A percentile compares a stretch with the other conserved stretches of the same genome.
Evolutionary conservation across 2,113 vertebrate species (phyloP).

Genomic region (Ardeotis arabs): DNA sequence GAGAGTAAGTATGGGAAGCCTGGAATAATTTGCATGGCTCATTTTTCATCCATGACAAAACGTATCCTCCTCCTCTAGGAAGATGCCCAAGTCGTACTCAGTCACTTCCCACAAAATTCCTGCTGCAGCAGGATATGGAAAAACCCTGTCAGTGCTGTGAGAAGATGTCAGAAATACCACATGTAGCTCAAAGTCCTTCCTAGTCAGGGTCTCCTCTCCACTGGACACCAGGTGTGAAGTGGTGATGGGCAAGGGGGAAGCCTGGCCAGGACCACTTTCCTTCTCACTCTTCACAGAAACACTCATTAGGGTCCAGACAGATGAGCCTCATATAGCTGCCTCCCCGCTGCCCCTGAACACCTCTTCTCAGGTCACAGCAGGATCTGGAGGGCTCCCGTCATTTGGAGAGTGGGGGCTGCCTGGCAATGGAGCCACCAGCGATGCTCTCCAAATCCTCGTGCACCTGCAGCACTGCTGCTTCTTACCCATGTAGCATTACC

Average conservation of each 20-base stretch:
- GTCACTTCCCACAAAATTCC: background rate
- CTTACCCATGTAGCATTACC: background rate
- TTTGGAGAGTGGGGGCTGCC: background rate
- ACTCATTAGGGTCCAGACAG: background rate
- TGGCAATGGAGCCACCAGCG: background rate
- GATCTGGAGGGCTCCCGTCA: background rate
- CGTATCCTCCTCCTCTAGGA: background rate
- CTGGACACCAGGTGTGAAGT: background rate
- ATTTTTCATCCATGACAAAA: background rate
- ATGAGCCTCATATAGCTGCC: fast-evolving
- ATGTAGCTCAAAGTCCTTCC: background rate
- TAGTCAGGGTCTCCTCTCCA: background rate
- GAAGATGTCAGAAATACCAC: background rate
- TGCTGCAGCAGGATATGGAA: background rate
- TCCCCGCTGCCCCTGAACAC: fast-evolving
- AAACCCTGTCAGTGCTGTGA: background rate
- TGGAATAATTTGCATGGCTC: background rate
- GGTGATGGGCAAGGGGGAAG: background rate
- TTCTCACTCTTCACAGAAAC: background rate
- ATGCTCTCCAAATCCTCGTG: background rate
- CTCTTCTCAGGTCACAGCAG: background rate
- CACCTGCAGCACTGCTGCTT: background rate
- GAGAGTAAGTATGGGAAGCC: background rate
- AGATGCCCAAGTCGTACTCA: background rate
- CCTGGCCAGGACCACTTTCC: background rate